These are phyloP conservation scores for Anser cygnoides DNA, from an alignment of 2,113 vertebrate genomes.

Conservation along the genomic window DNA sequence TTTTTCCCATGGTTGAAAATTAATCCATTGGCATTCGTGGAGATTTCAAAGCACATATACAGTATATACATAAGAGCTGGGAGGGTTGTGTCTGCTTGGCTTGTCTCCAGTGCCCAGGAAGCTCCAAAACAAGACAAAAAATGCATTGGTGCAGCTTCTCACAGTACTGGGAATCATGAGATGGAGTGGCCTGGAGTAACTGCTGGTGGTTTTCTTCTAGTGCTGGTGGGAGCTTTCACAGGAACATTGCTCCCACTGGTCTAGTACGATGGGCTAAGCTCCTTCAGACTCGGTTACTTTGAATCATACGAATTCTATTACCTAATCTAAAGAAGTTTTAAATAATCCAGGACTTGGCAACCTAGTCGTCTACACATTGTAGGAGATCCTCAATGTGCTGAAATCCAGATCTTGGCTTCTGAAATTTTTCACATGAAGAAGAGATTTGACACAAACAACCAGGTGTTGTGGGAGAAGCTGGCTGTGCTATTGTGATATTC, in stretches of 20 bases:
- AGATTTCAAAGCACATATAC: background rate
- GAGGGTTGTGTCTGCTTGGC: background rate
- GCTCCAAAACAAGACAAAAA: background rate
- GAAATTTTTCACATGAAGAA: background rate
- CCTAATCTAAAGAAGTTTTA: background rate
- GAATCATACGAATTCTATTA: background rate
- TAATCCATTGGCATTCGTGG: background rate
- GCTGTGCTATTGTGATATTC: background rate
- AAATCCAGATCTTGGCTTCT: background rate
- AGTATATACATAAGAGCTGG: conserved; percentile 7
- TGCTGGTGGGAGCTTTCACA: background rate
- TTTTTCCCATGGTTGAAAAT: background rate
- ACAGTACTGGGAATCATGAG: background rate
- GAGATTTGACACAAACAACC: background rate
- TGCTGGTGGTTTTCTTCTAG: background rate
- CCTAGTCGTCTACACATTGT: background rate
- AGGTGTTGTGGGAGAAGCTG: background rate
- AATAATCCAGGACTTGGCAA: background rate
- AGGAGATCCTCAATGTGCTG: background rate
- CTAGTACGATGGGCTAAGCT: background rate
- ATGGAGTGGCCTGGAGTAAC: background rate
- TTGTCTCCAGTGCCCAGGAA: background rate
- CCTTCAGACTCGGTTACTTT: background rate
- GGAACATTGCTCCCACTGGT: background rate
- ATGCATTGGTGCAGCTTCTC: background rate